Evolutionary conservation across 2,113 vertebrate species (phyloP).

Genomic region (Paedocypris sp.): DNA sequence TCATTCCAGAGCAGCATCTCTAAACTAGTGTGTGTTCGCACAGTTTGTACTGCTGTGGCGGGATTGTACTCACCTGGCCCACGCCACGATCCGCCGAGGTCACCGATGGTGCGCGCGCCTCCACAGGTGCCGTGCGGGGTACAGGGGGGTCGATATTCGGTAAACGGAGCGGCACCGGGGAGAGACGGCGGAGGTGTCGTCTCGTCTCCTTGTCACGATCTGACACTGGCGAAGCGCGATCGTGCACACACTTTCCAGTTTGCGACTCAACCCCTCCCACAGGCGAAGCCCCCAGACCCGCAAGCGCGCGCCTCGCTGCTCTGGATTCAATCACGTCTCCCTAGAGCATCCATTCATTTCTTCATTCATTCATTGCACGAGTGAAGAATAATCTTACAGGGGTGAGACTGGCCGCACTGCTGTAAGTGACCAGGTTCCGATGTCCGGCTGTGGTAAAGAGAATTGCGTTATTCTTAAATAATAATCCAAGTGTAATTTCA

Average conservation of each 20-base stretch:
- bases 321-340: not conserved
- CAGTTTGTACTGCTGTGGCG: not conserved
- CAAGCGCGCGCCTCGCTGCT: not conserved
- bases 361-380: too few relatives aligned
- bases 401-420: too few relatives aligned
- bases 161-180: constrained; percentile 11
- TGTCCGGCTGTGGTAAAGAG: too few relatives aligned
- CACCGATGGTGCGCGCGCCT: not conserved
- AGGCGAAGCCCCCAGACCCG: constrained; percentile 11
- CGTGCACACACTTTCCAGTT: constrained; percentile 27
- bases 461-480: too few relatives aligned
- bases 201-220: constrained; percentile 57
- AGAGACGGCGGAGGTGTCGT: constrained; percentile 28
- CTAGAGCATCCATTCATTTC: too few relatives aligned
- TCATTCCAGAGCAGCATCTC: not conserved
- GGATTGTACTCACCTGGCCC: not conserved
- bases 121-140: not conserved
- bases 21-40: constrained; percentile 1
- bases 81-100: not conserved
- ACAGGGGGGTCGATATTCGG: not conserved
- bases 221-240: constrained; percentile 42
- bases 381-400: too few relatives aligned
- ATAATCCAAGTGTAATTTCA: too few relatives aligned
- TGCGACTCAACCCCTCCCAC: constrained; percentile 42
- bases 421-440: too few relatives aligned